Conservation (phyloP, 2,113 vertebrate genomes). For the Alethe diademata region DNA sequence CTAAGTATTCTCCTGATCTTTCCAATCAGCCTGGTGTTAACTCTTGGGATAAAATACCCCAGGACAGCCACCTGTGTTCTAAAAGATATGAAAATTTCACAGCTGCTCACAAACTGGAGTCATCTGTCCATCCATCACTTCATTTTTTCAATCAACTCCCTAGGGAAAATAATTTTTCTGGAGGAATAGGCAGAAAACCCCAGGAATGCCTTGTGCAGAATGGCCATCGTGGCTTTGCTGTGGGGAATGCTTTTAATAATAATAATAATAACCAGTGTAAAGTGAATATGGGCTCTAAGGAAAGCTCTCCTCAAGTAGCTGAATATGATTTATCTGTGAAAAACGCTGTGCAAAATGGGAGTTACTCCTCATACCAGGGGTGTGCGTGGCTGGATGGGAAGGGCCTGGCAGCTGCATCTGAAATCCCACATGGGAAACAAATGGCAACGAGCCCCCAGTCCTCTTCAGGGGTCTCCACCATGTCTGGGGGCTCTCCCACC, state of each 20-base stretch:
- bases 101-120: neutral
- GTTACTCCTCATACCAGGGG: neutral
- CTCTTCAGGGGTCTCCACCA: conserved; percentile 12
- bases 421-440: neutral
- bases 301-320: neutral
- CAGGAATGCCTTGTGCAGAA: conserved; percentile 1
- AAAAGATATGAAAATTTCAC: conserved; percentile 38
- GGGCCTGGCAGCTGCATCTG: neutral
- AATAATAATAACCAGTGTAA: neutral
- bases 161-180: conserved; percentile 19
- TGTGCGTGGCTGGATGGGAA: conserved; percentile 13
- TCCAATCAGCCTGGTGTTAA: neutral
- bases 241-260: neutral
- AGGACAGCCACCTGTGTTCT: conserved; percentile 32
- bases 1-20: neutral
- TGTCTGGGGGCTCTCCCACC: neutral
- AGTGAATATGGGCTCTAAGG: neutral
- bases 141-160: conserved; percentile 40
- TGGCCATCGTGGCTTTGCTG: neutral
- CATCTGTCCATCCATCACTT: neutral
- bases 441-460: neutral
- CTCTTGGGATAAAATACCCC: conserved; percentile 23
- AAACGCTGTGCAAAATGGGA: neutral
- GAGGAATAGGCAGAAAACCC: neutral
- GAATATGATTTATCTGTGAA: neutral